Conservation (phyloP, 2,888 invertebrate genomes). For the Drosophila borealis region DNA sequence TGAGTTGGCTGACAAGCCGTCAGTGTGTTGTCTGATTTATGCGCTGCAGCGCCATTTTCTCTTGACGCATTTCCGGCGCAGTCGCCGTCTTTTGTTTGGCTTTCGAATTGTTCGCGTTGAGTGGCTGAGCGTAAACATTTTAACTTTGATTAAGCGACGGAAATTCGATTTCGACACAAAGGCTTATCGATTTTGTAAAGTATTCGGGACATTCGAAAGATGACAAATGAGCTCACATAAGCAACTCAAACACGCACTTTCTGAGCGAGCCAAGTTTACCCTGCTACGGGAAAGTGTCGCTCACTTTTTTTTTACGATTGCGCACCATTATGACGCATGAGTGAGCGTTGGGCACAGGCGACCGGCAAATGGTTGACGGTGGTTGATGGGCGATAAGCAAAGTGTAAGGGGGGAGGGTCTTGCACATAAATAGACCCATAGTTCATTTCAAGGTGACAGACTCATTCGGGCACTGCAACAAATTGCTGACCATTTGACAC, state of each 20-base stretch:
- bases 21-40: conserved; percentile 65
- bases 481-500: conserved; percentile 74
- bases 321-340: conserved; percentile 51
- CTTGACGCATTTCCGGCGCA: conserved; percentile 72
- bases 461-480: conserved; percentile 71
- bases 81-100: conserved; percentile 59
- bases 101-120: conserved; percentile 35
- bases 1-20: conserved; percentile 40
- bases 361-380: neutral
- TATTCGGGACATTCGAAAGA: conserved; percentile 42
- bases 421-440: conserved; percentile 52
- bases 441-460: conserved; percentile 75
- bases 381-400: neutral
- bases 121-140: conserved; percentile 60
- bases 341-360: conserved; percentile 20
- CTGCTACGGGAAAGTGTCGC: conserved; percentile 36
- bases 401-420: conserved; percentile 13
- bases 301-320: conserved; percentile 48
- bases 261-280: conserved; percentile 21
- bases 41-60: conserved; percentile 65
- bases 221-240: conserved; percentile 72
- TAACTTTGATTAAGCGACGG: conserved; percentile 74
- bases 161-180: conserved; percentile 70
- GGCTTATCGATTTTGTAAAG: conserved; percentile 60
- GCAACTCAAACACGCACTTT: conserved; percentile 36